These are phyloP conservation scores for Himantopus leucocephalus DNA, from an alignment of 2,113 vertebrate genomes.

Conservation along the genomic window DNA sequence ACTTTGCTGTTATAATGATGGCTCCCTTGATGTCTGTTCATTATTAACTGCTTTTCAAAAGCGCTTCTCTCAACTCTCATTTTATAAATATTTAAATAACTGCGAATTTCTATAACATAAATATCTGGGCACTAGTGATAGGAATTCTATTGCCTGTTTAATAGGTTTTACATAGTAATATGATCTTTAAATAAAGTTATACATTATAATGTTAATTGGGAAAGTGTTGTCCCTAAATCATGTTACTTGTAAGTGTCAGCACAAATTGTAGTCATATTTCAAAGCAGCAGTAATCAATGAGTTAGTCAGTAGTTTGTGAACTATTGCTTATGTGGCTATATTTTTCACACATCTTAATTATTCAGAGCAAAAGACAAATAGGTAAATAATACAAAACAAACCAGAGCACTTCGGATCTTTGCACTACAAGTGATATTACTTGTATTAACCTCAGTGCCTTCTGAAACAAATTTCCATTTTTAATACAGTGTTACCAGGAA, in stretches of 20 bases:
- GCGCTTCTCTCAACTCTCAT: slow-evolving; percentile 68
- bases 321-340: slow-evolving; percentile 28
- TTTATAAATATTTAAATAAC: slow-evolving; percentile 86
- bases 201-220: slow-evolving; percentile 56
- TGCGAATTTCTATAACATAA: slow-evolving; percentile 73
- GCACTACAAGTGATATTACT: not conserved
- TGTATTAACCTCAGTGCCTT: not conserved
- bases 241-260: slow-evolving; percentile 17
- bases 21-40: slow-evolving; percentile 77
- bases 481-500: not conserved
- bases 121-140: slow-evolving; percentile 62
- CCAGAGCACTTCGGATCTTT: not conserved
- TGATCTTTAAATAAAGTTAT: slow-evolving; percentile 50
- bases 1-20: slow-evolving; percentile 77
- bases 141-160: slow-evolving; percentile 53
- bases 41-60: slow-evolving; percentile 82
- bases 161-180: slow-evolving; percentile 55
- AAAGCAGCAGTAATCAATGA: slow-evolving; percentile 56
- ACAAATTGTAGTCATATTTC: slow-evolving; percentile 52
- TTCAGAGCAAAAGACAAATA: slow-evolving; percentile 15
- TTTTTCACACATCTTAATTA: slow-evolving; percentile 54
- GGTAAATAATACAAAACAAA: not conserved
- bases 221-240: slow-evolving; percentile 55
- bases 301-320: slow-evolving; percentile 36
- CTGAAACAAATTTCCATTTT: not conserved